Percentiles rank a stretch among this genome's conserved stretches.
Conservation (phyloP, 1,140 invertebrate genomes). For the Polyergus mexicanus region DNA sequence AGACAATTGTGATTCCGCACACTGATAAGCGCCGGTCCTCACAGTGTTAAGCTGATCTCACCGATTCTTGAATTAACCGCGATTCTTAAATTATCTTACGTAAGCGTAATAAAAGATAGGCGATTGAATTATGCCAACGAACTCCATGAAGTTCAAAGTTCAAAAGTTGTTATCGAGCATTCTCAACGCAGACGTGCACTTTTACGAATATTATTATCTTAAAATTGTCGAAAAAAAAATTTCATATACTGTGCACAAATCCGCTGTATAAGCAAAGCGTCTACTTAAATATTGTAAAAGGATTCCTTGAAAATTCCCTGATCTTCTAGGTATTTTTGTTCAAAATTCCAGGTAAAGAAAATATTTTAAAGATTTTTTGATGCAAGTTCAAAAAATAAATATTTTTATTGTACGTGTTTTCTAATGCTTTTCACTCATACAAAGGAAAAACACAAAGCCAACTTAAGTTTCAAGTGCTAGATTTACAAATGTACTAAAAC, state of each 20-base stretch:
- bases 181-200: constrained; percentile 13
- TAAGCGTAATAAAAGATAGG: constrained; percentile 60
- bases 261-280: too few relatives aligned
- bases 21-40: not conserved
- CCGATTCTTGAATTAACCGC: constrained; percentile 31
- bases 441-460: too few relatives aligned
- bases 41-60: constrained; percentile 24
- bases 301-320: too few relatives aligned
- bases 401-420: too few relatives aligned
- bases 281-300: too few relatives aligned
- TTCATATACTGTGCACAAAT: not conserved
- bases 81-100: constrained; percentile 19
- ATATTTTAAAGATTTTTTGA: too few relatives aligned
- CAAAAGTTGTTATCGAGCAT: constrained; percentile 45
- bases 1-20: constrained; percentile 9
- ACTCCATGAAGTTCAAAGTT: constrained; percentile 54
- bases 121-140: constrained; percentile 62
- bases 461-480: too few relatives aligned
- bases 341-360: too few relatives aligned
- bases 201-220: not conserved
- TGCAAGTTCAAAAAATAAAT: too few relatives aligned
- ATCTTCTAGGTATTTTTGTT: too few relatives aligned
- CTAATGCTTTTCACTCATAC: too few relatives aligned
- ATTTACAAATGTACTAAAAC: too few relatives aligned
- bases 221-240: constrained; percentile 10